A percentile compares a stretch with the other conserved stretches of the same genome.
Evolutionary conservation across 2,888 invertebrate genomes (phyloP).

Genomic region (Plebejus melissa): DNA sequence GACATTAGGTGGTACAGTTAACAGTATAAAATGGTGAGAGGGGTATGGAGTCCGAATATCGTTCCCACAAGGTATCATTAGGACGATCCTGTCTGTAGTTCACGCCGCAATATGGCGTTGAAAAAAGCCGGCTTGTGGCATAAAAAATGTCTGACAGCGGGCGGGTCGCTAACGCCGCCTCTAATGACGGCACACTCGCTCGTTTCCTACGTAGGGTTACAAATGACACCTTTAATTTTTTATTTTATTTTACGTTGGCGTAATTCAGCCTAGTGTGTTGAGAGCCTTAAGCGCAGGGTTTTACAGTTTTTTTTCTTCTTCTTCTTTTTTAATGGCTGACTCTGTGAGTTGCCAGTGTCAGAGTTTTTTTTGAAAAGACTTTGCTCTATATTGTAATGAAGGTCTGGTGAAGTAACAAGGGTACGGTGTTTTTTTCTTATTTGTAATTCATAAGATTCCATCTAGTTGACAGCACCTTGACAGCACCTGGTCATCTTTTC

Average conservation of each 20-base stretch:
- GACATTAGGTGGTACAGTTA: conserved; percentile 5
- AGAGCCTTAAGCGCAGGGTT: too few species aligned
- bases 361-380: too few species aligned
- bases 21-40: conserved; percentile 19
- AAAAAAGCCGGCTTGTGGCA: conserved; percentile 63
- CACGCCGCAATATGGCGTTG: conserved; percentile 47
- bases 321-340: too few species aligned
- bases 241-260: conserved; percentile 19
- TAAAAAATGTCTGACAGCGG: conserved; percentile 76
- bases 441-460: neutral
- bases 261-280: too few species aligned
- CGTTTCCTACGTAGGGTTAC: conserved; percentile 55
- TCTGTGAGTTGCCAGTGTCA: too few species aligned
- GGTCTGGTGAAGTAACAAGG: too few species aligned
- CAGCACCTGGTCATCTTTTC: neutral
- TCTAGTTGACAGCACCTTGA: neutral
- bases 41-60: conserved; percentile 34
- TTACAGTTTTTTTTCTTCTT: too few species aligned
- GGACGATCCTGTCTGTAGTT: conserved; percentile 40
- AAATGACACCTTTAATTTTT: conserved; percentile 31
- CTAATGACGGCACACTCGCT: conserved; percentile 62
- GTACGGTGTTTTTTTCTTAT: too few species aligned
- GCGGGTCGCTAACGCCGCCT: conserved; percentile 72
- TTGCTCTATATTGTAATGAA: too few species aligned
- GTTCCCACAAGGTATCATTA: conserved; percentile 39